Base-by-base conservation (phyloP, 2,797 vertebrate species). In the Tachyglossus aculeatus region DNA sequence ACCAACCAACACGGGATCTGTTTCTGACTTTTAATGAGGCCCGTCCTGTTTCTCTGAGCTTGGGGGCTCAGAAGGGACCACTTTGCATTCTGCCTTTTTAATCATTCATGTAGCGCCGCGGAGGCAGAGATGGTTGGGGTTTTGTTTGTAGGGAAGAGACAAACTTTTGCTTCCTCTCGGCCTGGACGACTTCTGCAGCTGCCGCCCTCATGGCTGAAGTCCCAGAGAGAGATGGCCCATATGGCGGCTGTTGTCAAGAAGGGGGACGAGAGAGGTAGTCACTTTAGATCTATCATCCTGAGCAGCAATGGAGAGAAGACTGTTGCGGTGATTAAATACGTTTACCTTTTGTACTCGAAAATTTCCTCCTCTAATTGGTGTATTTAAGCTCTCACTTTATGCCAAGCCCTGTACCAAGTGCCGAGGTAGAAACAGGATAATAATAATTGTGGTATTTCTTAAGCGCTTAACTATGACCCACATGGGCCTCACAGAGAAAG, bases 171-270 rank as follows among this genome's bases (percentile, higher is more conserved):
- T 10, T 40, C 74, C 78, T 78, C 82, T 83, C 71, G 51, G 83
- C 81, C 69, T 18, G 15, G 67, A 61, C 67, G n/a, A 10, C 70
- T 27, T 86, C 62, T 72, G 61, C 83, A 86, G 82, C 82, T 89
- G 89, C 70, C 39, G 61, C 62, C 71, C 81, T 40, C n/a, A 14
- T 63, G 78, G 79, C 59, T 77, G 83, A 43, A n/a, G 41, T 79
- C 74, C 81, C 39, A 41, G 47, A 0, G 56, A 66, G 81, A 53
- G 53, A 54, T 59, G 75, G 31, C 57, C 88, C 92, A 89, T 89
- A 90, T 90, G 86, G 87, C 64, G 75, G 1, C 0, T 52, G 29
- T 71, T 83, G 71, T 71, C 84, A 75, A 66, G 3, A 74, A 51
- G 73, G 81, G 70, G 18, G 55, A 54, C 63, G 60, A 21, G 14